These are phyloP conservation scores for Nothobranchius kuhntae DNA, from an alignment of 2,113 vertebrate species.

Conservation along the genomic window DNA sequence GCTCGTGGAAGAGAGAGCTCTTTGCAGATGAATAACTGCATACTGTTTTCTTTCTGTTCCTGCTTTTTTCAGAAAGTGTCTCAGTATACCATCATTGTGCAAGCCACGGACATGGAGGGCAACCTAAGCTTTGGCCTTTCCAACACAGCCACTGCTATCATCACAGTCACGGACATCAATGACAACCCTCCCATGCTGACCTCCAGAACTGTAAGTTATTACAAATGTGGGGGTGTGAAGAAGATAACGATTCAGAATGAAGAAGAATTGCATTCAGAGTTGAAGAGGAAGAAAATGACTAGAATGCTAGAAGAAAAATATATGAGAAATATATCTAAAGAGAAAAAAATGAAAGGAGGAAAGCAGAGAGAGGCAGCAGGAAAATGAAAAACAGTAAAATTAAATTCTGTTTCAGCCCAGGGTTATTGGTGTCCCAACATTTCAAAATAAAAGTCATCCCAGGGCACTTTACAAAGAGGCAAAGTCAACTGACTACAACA, in stretches of 20 bases:
- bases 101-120: conserved; percentile 97
- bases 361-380: conserved; percentile 6
- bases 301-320: conserved; percentile 12
- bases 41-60: conserved; percentile 9
- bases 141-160: conserved; percentile 93
- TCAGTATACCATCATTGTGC: conserved; percentile 92
- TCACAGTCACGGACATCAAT: conserved; percentile 92
- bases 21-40: conserved; percentile 39
- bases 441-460: neutral
- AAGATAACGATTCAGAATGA: conserved; percentile 23
- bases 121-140: conserved; percentile 95
- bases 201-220: conserved; percentile 85
- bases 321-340: conserved; percentile 1
- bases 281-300: conserved; percentile 9
- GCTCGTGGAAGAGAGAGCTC: conserved; percentile 10
- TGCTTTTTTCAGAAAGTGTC: conserved; percentile 87
- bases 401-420: neutral
- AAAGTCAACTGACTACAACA: neutral
- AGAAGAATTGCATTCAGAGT: conserved; percentile 14
- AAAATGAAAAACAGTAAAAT: neutral
- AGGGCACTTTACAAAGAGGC: neutral
- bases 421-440: neutral
- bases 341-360: neutral
- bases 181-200: conserved; percentile 96
- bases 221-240: conserved; percentile 12